Percentiles rank a stretch among this genome's conserved stretches.
These are phyloP conservation scores for western clawed frog (Xenopus tropicalis) DNA, from an alignment of 2,113 vertebrate species.

Conservation along the genomic window DNA sequence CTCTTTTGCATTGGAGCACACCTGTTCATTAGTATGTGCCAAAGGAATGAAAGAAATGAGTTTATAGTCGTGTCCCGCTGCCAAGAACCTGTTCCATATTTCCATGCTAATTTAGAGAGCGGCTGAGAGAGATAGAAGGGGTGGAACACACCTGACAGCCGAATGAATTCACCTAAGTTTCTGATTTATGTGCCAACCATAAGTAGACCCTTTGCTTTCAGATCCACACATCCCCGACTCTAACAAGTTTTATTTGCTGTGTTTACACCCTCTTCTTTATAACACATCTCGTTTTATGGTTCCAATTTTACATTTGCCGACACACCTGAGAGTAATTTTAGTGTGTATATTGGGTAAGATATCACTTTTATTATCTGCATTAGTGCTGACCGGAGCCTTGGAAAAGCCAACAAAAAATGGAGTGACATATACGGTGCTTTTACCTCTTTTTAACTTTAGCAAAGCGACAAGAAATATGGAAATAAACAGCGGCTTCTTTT, in stretches of 20 bases:
- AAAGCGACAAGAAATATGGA: background rate
- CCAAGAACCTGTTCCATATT: conserved; percentile 27
- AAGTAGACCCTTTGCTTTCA: conserved; percentile 19
- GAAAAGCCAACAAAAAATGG: background rate
- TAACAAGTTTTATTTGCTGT: conserved; percentile 24
- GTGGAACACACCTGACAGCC: conserved; percentile 17
- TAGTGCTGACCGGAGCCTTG: background rate
- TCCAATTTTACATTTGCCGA: conserved; percentile 37
- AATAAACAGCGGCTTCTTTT: no score
- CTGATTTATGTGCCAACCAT: conserved; percentile 35
- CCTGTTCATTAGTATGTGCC: conserved; percentile 39
- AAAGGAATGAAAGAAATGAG: conserved; percentile 39
- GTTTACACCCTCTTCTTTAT: conserved; percentile 33
- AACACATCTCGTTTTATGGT: conserved; percentile 35
- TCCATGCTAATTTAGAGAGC: conserved; percentile 25
- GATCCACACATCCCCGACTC: background rate
- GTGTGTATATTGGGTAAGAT: conserved; percentile 39
- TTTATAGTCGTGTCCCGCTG: conserved; percentile 27
- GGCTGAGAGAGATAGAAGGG: conserved; percentile 4
- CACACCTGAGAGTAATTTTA: conserved; percentile 37
- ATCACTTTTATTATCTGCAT: conserved; percentile 36
- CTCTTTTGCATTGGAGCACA: conserved; percentile 41
- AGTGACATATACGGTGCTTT: background rate
- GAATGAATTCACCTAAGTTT: conserved; percentile 8
- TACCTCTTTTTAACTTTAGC: background rate